Percentiles rank a stretch among this genome's conserved stretches.
These are phyloP conservation scores for Adoxophyes honmai DNA, from an alignment of 1,140 invertebrate species.

Conservation along the genomic window DNA sequence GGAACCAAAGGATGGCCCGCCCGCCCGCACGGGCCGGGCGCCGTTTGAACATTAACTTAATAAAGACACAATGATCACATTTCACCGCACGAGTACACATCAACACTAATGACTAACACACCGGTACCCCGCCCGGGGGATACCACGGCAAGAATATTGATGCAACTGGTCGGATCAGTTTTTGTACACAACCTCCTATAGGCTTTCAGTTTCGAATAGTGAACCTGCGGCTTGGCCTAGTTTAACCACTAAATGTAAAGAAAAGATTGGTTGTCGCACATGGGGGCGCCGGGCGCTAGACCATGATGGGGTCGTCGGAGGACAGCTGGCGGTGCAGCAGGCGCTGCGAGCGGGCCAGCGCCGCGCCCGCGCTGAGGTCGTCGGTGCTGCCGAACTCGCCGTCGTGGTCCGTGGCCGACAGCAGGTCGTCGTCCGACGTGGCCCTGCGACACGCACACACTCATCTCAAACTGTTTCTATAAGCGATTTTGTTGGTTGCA, in stretches of 20 bases:
- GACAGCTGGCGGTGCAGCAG: conserved; percentile 68
- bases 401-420: conserved; percentile 86
- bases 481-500: too few relatives aligned
- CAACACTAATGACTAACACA: conserved; percentile 12
- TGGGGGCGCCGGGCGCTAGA: conserved; percentile 35
- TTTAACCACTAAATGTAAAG: not conserved
- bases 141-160: conserved; percentile 13
- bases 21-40: not conserved
- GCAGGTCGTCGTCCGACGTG: conserved; percentile 90
- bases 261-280: conserved; percentile 8
- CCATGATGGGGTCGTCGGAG: conserved; percentile 74
- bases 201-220: conserved; percentile 6
- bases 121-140: not conserved
- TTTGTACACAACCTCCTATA: conserved; percentile 14
- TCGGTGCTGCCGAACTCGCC: conserved; percentile 83
- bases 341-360: conserved; percentile 53
- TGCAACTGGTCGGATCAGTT: conserved; percentile 14
- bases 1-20: not conserved
- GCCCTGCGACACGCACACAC: conserved; percentile 66
- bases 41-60: conserved; percentile 11
- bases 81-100: conserved; percentile 12
- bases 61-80: conserved; percentile 16
- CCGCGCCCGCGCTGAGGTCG: conserved; percentile 73
- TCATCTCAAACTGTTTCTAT: too few relatives aligned
- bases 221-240: not conserved